Percentiles rank a stretch among this genome's conserved stretches.
phyloP scores from a whole-genome alignment of 2,888 invertebrate genomes.

The Stenchaetothrips biformis region DNA sequence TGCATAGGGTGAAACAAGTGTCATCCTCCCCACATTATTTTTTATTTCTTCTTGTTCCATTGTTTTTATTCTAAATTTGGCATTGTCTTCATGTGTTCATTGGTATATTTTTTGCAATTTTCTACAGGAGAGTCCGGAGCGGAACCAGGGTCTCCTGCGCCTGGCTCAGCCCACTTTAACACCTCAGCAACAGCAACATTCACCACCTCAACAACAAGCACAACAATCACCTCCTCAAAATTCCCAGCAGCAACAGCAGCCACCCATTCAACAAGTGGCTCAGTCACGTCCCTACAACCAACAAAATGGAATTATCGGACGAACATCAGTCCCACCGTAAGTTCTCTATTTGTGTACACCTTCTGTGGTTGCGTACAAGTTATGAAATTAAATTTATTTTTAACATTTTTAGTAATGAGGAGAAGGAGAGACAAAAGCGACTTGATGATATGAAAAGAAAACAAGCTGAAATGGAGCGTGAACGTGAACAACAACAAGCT shows the following conservation, averaged over 20 bases:
- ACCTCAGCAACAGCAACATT: slow-evolving; percentile 37
- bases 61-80: not conserved
- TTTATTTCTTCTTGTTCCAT: not conserved
- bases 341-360: slow-evolving; percentile 2
- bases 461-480: slow-evolving; percentile 53
- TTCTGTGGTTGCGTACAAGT: not conserved
- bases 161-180: slow-evolving; percentile 44
- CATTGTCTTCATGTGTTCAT: not conserved
- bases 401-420: slow-evolving; percentile 42
- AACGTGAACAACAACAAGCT: slow-evolving; percentile 48
- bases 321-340: slow-evolving; percentile 32
- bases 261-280: slow-evolving; percentile 36
- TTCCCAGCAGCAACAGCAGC: slow-evolving; percentile 38
- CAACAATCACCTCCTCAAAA: slow-evolving; percentile 33
- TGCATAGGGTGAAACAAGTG: too few species aligned
- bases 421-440: slow-evolving; percentile 49
- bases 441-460: slow-evolving; percentile 55
- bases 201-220: slow-evolving; percentile 36
- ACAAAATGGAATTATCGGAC: slow-evolving; percentile 33
- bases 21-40: too few species aligned
- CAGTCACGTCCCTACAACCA: slow-evolving; percentile 37
- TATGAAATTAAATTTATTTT: not conserved
- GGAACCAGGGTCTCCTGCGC: slow-evolving; percentile 52
- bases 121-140: slow-evolving; percentile 42
- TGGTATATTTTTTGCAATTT: not conserved